Conservation (phyloP, 2,888 invertebrate species). For the Scaptodrosophila latifasciaeformis region DNA sequence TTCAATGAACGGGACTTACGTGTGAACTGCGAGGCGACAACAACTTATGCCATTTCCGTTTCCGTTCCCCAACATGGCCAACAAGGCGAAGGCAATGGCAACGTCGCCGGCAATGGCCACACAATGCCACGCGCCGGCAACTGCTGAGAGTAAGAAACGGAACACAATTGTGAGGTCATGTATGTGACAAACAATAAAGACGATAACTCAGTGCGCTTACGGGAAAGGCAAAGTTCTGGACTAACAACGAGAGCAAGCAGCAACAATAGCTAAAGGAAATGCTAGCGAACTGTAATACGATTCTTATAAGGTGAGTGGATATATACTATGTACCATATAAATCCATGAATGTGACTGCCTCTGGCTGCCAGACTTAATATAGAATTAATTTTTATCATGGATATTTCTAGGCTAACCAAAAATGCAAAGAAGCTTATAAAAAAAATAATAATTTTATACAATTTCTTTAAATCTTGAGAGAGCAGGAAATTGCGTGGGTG, state of each 20-base stretch:
- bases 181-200: slow-evolving; percentile 65
- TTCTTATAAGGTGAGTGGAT: slow-evolving; percentile 10
- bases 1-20: slow-evolving; percentile 56
- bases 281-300: slow-evolving; percentile 22
- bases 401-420: no score
- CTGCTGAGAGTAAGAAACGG: slow-evolving; percentile 36
- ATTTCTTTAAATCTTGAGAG: no score
- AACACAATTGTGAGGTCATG: slow-evolving; percentile 63
- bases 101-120: slow-evolving; percentile 14
- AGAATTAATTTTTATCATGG: slow-evolving; percentile 54
- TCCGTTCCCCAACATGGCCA: slow-evolving; percentile 40
- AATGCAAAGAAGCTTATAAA: no score
- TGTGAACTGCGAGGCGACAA: slow-evolving; percentile 63
- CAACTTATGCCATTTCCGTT: slow-evolving; percentile 70
- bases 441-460: no score
- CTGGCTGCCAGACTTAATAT: slow-evolving; percentile 31
- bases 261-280: slow-evolving; percentile 34
- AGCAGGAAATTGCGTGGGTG: no score
- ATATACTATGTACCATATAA: neutral
- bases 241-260: slow-evolving; percentile 14
- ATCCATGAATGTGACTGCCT: slow-evolving; percentile 6
- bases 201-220: slow-evolving; percentile 47
- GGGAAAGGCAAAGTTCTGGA: slow-evolving; percentile 23
- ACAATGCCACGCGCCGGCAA: slow-evolving; percentile 4
- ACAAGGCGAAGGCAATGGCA: slow-evolving; percentile 5